Conservation (phyloP, 2,888 invertebrate genomes). For the Brachylomia viminalis region DNA sequence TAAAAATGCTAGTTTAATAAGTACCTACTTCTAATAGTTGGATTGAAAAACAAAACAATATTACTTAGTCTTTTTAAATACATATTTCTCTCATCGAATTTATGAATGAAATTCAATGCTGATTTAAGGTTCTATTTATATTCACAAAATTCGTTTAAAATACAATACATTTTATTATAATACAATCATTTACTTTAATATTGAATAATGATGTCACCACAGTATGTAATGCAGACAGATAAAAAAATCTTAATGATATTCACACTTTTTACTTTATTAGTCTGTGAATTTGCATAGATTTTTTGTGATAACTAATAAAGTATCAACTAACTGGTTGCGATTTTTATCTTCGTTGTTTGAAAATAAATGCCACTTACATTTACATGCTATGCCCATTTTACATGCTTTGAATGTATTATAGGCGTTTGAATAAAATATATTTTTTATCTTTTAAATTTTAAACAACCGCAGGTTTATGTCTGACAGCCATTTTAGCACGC, state of each 20-base stretch:
- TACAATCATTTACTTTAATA: not conserved
- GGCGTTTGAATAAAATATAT: not conserved
- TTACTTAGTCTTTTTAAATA: not conserved
- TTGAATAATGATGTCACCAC: constrained; percentile 36
- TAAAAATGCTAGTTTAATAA: too few relatives aligned
- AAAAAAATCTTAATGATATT: constrained; percentile 36
- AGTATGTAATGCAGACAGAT: constrained; percentile 2
- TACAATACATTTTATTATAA: constrained; percentile 14
- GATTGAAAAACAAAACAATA: too few relatives aligned
- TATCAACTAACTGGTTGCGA: not conserved
- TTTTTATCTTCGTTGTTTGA: constrained; percentile 4
- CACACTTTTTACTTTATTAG: constrained; percentile 37
- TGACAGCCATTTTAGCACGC: not conserved
- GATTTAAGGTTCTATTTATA: not conserved
- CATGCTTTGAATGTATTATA: not conserved
- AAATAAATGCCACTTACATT: constrained; percentile 27
- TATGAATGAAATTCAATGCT: not conserved
- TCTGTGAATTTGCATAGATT: constrained; percentile 36
- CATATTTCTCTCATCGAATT: not conserved
- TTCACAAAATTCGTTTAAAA: constrained; percentile 26
- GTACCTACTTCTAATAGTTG: too few relatives aligned
- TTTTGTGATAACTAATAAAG: constrained; percentile 30
- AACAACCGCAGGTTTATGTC: not conserved
- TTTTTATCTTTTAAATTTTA: not conserved
- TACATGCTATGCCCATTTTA: not conserved